phyloP scores from a whole-genome alignment of 2,113 vertebrate genomes.

The Montifringilla adamsi region DNA sequence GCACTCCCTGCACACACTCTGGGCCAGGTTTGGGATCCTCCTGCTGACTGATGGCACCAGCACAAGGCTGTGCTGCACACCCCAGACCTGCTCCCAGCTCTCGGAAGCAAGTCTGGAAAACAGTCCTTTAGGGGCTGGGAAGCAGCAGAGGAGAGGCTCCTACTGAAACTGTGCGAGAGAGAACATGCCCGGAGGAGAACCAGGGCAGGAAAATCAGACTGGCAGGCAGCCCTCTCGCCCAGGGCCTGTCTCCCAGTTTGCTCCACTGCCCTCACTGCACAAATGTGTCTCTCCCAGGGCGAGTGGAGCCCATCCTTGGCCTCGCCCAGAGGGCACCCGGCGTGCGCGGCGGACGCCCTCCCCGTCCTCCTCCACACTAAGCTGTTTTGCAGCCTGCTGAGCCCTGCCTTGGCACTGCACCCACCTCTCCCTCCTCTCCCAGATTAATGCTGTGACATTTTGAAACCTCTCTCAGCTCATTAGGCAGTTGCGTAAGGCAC shows the following conservation, averaged over 20 bases:
- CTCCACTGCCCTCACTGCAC: slow-evolving; percentile 26
- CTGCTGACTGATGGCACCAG: neutral
- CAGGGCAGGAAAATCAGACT: slow-evolving; percentile 42
- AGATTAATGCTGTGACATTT: slow-evolving; percentile 56
- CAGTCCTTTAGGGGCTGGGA: slow-evolving; percentile 48
- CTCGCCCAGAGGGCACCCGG: neutral
- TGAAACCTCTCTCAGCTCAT: slow-evolving; percentile 64
- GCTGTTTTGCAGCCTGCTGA: neutral
- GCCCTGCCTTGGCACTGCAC: neutral
- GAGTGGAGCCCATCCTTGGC: neutral
- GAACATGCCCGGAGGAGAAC: slow-evolving; percentile 51
- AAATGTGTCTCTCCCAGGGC: neutral
- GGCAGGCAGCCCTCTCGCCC: slow-evolving; percentile 41
- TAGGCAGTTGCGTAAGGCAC: slow-evolving; percentile 42
- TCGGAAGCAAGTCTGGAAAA: slow-evolving; percentile 8
- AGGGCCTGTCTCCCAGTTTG: neutral
- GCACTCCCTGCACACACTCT: neutral
- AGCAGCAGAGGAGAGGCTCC: neutral
- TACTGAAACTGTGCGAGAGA: slow-evolving; percentile 11
- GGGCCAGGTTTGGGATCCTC: neutral
- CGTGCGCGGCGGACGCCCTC: neutral
- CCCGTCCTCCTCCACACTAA: neutral
- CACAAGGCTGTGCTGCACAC: neutral
- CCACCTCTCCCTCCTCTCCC: slow-evolving; percentile 30
- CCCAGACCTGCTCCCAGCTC: neutral